A percentile compares a stretch with the other conserved stretches of the same genome.
phyloP scores from a whole-genome alignment of 2,888 invertebrate genomes.

The Linnaemya vulpina region DNA sequence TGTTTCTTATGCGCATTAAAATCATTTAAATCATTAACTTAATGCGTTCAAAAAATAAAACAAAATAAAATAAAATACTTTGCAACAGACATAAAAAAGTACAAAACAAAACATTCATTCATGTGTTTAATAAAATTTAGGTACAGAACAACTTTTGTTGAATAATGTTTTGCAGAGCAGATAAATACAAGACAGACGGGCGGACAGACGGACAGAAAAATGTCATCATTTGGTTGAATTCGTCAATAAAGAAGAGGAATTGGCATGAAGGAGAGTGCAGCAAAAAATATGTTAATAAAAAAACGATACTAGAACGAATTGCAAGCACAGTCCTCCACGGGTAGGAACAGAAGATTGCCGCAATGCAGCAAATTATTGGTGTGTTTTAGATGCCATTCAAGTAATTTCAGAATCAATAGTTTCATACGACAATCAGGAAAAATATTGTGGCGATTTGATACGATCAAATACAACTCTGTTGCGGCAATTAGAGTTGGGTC shows the following conservation, averaged over 20 bases:
- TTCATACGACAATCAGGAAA: too few relatives aligned
- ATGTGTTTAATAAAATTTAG: slow-evolving; percentile 58
- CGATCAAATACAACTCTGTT: too few relatives aligned
- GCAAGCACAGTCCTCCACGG: not conserved
- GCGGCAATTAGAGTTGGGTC: too few relatives aligned
- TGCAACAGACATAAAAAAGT: slow-evolving; percentile 18
- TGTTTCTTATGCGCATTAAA: slow-evolving; percentile 58
- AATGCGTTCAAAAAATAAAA: slow-evolving; percentile 32
- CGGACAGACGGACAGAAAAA: slow-evolving; percentile 22
- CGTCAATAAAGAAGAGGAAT: slow-evolving; percentile 45
- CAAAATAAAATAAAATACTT: too few relatives aligned
- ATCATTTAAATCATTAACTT: slow-evolving; percentile 71
- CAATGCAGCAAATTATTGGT: too few relatives aligned
- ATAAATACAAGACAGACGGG: slow-evolving; percentile 22
- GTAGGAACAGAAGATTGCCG: too few relatives aligned
- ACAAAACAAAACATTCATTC: slow-evolving; percentile 52
- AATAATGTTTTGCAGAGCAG: slow-evolving; percentile 33
- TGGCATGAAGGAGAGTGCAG: not conserved
- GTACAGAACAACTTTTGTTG: slow-evolving; percentile 14
- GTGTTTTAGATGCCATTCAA: too few relatives aligned
- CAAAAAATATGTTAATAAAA: not conserved
- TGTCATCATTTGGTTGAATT: slow-evolving; percentile 69
- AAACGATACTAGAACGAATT: slow-evolving; percentile 9
- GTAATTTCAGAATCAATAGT: too few relatives aligned
- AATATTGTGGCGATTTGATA: too few relatives aligned